Base-by-base conservation (phyloP, 2,888 invertebrate genomes). In the Metalampra italica region DNA sequence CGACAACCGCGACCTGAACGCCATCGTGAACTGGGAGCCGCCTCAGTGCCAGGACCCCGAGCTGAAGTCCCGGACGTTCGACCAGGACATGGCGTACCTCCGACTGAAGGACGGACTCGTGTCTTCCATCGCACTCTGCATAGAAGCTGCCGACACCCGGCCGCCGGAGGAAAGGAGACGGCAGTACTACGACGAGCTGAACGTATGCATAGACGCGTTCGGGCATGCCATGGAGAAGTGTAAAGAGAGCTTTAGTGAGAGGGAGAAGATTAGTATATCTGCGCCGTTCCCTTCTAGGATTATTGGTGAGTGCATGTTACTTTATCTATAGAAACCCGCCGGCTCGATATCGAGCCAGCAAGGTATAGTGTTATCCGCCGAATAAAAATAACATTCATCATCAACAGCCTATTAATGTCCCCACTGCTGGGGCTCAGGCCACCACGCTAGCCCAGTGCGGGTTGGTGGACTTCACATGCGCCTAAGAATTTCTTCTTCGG, bases 1-100 rank as follows among this genome's bases (percentile, higher is more conserved):
- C 43, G 96, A 96, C 82, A 96, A 96, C 82, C 91, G 96, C 39
- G 96, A 97, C 77, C 83, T 95, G 29, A 90, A 91, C 52, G 93
- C 94, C 7, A 92, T 94, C 66, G 87, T 92, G 9, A 91, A 91
- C 59, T 95, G 93, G 92, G 94, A 95, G 62, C 93, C 93, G 0
- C 90, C 88, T 56, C 90, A 67, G 67, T 81, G 67, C 48, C 78
- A 61, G 49, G 90, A 77, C 56, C 69, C 64, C 3, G 68, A 62
- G 7, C 64, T 69, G 13, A 85, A 66, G 66, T 71, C 64, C 42
- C 75, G 72, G 32, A 83, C 80, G 13, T 85, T 76, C 60, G 78
- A 81, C 7, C 81, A 81, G 40, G 87, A 88, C 41, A 62, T 82
- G 0, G 73, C 85, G 0, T 84, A 81, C 47, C 62, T 86, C 0